Evolutionary conservation across 2,113 vertebrate species (phyloP).

Genomic region (Caracal caracal): DNA sequence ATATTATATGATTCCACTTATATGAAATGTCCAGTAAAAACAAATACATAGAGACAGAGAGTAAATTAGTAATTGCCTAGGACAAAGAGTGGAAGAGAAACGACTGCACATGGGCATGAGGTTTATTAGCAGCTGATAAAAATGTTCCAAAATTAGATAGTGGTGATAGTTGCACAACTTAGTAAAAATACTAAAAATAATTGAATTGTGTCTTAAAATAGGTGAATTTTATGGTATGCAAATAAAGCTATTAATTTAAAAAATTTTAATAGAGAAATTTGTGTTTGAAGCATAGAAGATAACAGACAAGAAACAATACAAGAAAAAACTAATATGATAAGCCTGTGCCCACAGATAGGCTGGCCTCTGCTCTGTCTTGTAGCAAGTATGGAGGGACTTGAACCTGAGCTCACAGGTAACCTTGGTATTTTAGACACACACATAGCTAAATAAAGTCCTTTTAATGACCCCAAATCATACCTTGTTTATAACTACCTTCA

Average conservation of each 20-base stretch:
- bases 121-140: background rate
- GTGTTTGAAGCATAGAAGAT: background rate
- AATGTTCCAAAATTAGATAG: background rate
- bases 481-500: background rate
- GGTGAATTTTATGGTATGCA: background rate
- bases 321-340: background rate
- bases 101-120: background rate
- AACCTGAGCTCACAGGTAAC: background rate
- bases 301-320: background rate
- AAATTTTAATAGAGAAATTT: background rate
- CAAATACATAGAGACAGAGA: background rate
- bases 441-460: background rate
- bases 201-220: background rate
- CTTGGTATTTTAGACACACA: background rate
- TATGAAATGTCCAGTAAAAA: background rate
- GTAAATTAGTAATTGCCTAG: background rate
- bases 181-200: background rate
- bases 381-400: background rate
- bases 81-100: background rate
- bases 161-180: background rate
- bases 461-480: background rate
- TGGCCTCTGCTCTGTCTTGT: background rate
- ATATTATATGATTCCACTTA: background rate
- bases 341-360: rapidly evolving
- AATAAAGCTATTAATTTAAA: background rate